phyloP scores from a whole-genome alignment of 2,888 invertebrate genomes.

The Drosophila dives region DNA sequence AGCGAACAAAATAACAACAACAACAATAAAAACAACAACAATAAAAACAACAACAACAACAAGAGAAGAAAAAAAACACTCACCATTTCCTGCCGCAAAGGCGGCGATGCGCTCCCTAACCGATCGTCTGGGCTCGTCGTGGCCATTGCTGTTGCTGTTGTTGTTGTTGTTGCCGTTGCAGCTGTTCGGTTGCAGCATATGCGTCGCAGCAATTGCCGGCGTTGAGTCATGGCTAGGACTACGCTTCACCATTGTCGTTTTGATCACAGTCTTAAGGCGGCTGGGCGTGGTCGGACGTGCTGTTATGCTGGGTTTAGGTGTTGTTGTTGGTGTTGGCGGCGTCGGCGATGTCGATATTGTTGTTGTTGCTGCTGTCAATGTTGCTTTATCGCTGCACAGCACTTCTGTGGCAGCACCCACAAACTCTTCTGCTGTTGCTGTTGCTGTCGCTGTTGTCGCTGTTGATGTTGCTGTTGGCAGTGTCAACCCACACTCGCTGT shows the following conservation, averaged over 20 bases:
- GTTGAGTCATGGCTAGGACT: constrained; percentile 83
- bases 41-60: constrained; percentile 9
- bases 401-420: constrained; percentile 74
- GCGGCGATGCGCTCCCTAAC: constrained; percentile 83
- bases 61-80: constrained; percentile 55
- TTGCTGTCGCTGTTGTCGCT: constrained; percentile 22
- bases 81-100: constrained; percentile 83
- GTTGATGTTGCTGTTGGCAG: constrained; percentile 45
- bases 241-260: constrained; percentile 84
- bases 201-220: constrained; percentile 57
- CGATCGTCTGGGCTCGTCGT: constrained; percentile 68
- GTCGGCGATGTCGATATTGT: constrained; percentile 36
- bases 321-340: constrained; percentile 47
- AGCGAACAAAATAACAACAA: constrained; percentile 16
- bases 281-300: constrained; percentile 81
- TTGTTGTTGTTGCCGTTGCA: constrained; percentile 56
- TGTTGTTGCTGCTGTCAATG: constrained; percentile 64
- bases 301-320: constrained; percentile 74
- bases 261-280: constrained; percentile 83
- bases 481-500: constrained; percentile 79
- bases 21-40: constrained; percentile 17
- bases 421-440: constrained; percentile 55
- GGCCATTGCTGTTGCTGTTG: constrained; percentile 37
- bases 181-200: constrained; percentile 68
- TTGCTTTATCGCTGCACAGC: constrained; percentile 76